Conservation (phyloP, 1,140 invertebrate genomes). For the Proales similis region DNA sequence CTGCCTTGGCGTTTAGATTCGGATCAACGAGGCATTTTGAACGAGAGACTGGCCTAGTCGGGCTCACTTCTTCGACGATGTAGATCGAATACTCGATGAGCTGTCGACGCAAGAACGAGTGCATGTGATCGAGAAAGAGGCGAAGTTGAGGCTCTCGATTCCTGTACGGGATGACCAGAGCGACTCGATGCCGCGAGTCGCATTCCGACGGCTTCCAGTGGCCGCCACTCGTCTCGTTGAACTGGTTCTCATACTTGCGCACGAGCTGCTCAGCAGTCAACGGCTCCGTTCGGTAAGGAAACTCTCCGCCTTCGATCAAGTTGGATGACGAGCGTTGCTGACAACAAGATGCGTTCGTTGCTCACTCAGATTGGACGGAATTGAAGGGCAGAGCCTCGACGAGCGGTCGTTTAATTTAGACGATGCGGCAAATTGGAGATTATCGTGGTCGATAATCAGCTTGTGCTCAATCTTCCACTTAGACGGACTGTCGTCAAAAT, state of each 20-base stretch:
- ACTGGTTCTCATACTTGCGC: not conserved
- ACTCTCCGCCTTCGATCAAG: no score
- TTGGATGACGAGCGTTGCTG: no score
- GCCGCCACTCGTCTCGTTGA: slow-evolving; percentile 57
- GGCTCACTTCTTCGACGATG: slow-evolving; percentile 48
- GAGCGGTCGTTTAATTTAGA: no score
- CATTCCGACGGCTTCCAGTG: slow-evolving; percentile 67
- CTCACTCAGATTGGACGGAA: no score
- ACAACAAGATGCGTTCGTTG: no score
- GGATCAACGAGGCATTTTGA: slow-evolving; percentile 38
- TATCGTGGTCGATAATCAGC: no score
- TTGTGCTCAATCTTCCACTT: no score
- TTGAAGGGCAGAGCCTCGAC: no score
- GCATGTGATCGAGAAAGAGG: slow-evolving; percentile 46
- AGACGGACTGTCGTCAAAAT: no score
- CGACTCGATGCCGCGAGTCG: slow-evolving; percentile 60
- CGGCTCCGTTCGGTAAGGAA: no score
- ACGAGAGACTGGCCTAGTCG: not conserved
- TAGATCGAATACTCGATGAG: slow-evolving; percentile 48
- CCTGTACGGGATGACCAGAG: slow-evolving; percentile 49
- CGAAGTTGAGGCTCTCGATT: slow-evolving; percentile 52
- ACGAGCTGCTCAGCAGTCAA: no score
- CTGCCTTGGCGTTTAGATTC: slow-evolving; percentile 48
- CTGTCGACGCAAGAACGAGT: slow-evolving; percentile 47
- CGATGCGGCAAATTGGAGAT: no score